A percentile compares a stretch with the other conserved stretches of the same genome.
Evolutionary conservation across 2,797 vertebrate species (phyloP).

Genomic region (Pseudocheirus occidentalis): DNA sequence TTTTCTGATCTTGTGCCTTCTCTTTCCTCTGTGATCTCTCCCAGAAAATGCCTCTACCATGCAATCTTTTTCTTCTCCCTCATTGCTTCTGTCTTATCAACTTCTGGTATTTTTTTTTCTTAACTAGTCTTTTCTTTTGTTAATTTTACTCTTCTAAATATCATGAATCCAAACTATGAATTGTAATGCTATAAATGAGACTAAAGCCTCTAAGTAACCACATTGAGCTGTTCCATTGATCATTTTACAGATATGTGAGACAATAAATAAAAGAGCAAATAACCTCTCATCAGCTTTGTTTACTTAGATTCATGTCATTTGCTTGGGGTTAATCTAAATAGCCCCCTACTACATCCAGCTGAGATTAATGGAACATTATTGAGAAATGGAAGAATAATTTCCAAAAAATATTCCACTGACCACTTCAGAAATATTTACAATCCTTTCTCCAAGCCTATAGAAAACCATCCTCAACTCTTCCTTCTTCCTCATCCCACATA

Average conservation of each 20-base stretch:
- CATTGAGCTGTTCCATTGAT: background rate
- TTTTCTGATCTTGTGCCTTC: background rate
- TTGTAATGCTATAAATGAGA: background rate
- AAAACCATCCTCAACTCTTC: background rate
- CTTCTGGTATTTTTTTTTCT: slow-evolving; percentile 18
- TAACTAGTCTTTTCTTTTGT: slow-evolving; percentile 31
- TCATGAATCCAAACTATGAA: slow-evolving; percentile 29
- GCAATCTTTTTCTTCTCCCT: slow-evolving; percentile 38
- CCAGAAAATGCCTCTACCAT: slow-evolving; percentile 2
- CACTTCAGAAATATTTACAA: background rate
- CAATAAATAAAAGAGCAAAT: slow-evolving; percentile 40
- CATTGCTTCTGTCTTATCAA: background rate
- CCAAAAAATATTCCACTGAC: slow-evolving; percentile 7
- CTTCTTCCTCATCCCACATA: background rate
- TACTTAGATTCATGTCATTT: background rate
- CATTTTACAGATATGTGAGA: background rate
- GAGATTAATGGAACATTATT: background rate
- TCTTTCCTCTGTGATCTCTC: background rate
- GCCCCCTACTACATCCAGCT: background rate
- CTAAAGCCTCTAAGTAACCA: slow-evolving; percentile 33
- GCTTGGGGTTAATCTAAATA: background rate
- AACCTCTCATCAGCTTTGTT: background rate
- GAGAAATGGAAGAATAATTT: slow-evolving; percentile 8
- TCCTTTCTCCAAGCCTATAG: background rate
- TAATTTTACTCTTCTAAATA: slow-evolving; percentile 10